phyloP scores from a whole-genome alignment of 1,140 invertebrate genomes.

The Ruditapes philippinarum region DNA sequence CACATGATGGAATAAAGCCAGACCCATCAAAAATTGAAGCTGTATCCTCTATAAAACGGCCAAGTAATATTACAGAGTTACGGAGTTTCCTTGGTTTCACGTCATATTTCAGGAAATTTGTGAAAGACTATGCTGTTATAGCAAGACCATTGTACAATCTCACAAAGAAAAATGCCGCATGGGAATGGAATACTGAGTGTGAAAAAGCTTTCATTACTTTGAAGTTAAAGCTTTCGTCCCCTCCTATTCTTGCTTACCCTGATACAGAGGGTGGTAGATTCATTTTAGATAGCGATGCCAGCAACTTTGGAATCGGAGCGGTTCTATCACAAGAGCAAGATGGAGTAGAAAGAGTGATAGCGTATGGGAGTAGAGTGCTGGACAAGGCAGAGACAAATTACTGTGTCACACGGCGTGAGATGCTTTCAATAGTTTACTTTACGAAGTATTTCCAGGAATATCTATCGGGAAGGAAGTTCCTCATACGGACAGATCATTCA shows the following conservation, averaged over 20 bases:
- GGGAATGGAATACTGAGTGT: conserved; percentile 38
- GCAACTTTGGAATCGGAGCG: conserved; percentile 25
- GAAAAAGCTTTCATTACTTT: conserved; percentile 5
- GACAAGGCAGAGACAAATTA: conserved; percentile 20
- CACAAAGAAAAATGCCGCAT: conserved; percentile 19
- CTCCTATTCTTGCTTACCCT: conserved; percentile 28
- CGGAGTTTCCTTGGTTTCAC: conserved; percentile 27
- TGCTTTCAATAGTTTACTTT: conserved; percentile 33
- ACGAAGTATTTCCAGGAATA: conserved; percentile 48
- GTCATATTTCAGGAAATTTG: conserved; percentile 29
- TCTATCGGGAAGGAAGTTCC: conserved; percentile 26
- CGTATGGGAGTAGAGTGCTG: conserved; percentile 47
- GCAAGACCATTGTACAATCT: conserved; percentile 37
- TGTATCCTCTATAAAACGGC: neutral
- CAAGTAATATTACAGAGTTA: neutral
- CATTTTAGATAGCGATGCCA: conserved; percentile 42
- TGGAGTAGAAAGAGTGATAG: conserved; percentile 45
- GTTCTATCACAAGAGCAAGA: conserved; percentile 29
- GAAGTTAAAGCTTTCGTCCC: neutral
- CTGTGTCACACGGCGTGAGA: conserved; percentile 43
- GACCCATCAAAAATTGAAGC: neutral
- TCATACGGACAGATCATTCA: conserved; percentile 33
- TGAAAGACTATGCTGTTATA: neutral
- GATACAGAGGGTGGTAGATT: conserved; percentile 10
- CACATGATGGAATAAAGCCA: conserved; percentile 8